Evolutionary conservation across 2,113 vertebrate species (phyloP), one percentile per base, ranked within the genome.

Genomic region (Mormyrus lacerda): DNA sequence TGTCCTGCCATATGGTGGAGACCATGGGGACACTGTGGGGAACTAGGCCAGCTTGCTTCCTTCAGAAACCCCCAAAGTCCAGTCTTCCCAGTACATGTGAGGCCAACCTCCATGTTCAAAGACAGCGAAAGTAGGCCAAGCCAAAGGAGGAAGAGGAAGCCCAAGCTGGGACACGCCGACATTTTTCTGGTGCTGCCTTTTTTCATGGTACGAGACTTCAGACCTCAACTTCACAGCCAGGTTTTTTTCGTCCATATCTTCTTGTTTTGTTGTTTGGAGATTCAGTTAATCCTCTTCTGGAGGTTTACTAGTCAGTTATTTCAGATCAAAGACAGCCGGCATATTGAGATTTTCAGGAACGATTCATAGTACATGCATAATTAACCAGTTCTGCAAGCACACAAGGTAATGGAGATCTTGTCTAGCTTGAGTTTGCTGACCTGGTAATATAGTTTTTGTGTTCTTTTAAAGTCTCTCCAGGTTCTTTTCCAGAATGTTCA

Each of bases 1-100:
- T 91, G 91, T 87, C 58, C 89, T 53, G 88, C 91, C 92, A 93
- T 93, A 93, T 93, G 92, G 90, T 91, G 79, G 88, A 89, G 90
- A 90, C 89, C 76, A 84, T 85, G 90, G 91, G 92, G 92, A 91
- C 88, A 27, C 87, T 61, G 90, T 87, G 65, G 73, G 89, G 92
- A 94, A 93, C 89, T 90, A 92, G 91, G 91, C 91, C 93, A 93
- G 88, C 88, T 79, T 83, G 44, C 73, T 87, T 85, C 31, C 87
- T 51, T 89, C 44, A 88, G 88, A 90, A 88, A 61, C 88, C 88
- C 84, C 89, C 84, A 90, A 87, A 87, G 85, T 86, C 45, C 45
- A 69, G 31, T 73, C 85, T 48, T 65, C 31, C 83, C 47, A 44
- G 50, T 51, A 47, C 24, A 19, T 86, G 58, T 42, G 47, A 87